Conservation (phyloP, 2,888 invertebrate species). For the Platycheirus albimanus region DNA sequence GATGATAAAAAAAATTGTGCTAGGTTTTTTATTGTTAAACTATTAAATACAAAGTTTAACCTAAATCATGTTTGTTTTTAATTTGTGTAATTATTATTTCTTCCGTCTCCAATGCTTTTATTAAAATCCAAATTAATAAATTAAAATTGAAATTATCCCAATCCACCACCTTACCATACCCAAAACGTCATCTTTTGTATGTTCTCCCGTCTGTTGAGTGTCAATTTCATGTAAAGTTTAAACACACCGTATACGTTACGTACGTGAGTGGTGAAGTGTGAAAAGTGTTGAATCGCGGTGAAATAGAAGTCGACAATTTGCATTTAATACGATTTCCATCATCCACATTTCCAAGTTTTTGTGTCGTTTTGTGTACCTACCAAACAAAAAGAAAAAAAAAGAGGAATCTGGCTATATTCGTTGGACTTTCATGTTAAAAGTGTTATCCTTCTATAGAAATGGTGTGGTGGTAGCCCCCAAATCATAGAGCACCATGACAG, state of each 20-base stretch:
- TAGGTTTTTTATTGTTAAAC: background rate
- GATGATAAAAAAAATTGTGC: slow-evolving; percentile 5
- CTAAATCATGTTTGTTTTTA: slow-evolving; percentile 12
- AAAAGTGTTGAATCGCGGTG: slow-evolving; percentile 61
- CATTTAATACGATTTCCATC: slow-evolving; percentile 62
- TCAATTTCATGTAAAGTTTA: slow-evolving; percentile 59
- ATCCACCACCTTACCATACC: slow-evolving; percentile 28
- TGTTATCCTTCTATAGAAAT: slow-evolving; percentile 59
- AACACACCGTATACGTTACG: no score
- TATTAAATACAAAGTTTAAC: background rate
- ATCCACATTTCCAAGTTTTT: slow-evolving; percentile 18
- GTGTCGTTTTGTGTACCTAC: slow-evolving; percentile 27
- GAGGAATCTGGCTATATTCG: background rate
- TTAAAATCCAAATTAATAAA: slow-evolving; percentile 51
- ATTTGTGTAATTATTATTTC: slow-evolving; percentile 23
- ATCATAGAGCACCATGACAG: slow-evolving; percentile 68
- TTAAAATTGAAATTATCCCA: slow-evolving; percentile 45
- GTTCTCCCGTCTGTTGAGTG: slow-evolving; percentile 32
- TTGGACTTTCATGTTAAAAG: slow-evolving; percentile 23
- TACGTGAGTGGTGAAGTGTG: slow-evolving; percentile 37
- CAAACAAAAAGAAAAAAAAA: no score
- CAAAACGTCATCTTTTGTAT: slow-evolving; percentile 48
- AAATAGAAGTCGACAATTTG: slow-evolving; percentile 61
- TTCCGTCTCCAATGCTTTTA: slow-evolving; percentile 59
- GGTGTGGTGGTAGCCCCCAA: slow-evolving; percentile 36